Evolutionary conservation across 2,888 invertebrate species (phyloP).

Genomic region (Steinernema scapterisci): DNA sequence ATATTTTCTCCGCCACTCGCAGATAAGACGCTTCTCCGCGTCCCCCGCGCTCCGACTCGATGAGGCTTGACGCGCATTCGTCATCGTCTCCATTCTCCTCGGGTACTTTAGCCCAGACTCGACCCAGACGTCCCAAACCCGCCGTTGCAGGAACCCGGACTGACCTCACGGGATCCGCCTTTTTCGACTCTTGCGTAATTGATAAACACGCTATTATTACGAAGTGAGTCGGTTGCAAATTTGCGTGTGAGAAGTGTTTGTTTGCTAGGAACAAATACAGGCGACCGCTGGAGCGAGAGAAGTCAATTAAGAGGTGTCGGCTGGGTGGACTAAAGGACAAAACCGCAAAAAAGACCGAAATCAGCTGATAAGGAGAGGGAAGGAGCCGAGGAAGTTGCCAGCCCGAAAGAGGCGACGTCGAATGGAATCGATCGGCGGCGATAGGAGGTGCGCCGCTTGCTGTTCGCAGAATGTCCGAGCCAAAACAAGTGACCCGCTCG

Average conservation of each 20-base stretch:
- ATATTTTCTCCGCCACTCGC: conserved; percentile 14
- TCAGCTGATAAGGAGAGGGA: not conserved
- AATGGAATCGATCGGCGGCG: not conserved
- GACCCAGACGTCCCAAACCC: not conserved
- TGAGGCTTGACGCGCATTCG: conserved; percentile 31
- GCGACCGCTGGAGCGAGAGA: not conserved
- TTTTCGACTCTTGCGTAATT: conserved; percentile 26
- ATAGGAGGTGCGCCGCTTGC: not conserved
- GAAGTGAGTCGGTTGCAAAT: conserved; percentile 14
- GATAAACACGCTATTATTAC: conserved; percentile 15
- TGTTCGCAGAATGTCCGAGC: not conserved
- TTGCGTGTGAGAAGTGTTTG: conserved; percentile 29
- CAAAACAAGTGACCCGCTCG: conserved; percentile 9
- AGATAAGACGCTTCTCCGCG: conserved; percentile 28
- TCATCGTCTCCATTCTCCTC: conserved; percentile 1
- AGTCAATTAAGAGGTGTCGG: conserved; percentile 6
- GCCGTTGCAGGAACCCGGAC: not conserved
- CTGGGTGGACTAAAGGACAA: not conserved
- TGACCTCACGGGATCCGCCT: not conserved
- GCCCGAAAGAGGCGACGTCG: not conserved
- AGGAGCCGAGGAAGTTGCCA: not conserved
- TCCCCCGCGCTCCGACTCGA: conserved; percentile 11
- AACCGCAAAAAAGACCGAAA: too few species aligned
- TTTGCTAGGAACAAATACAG: conserved; percentile 31
- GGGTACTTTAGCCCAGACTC: too few species aligned